Evolutionary conservation across 2,113 vertebrate species (phyloP), one percentile per base, ranked within the genome.

Genomic region (Ursus arctos): DNA sequence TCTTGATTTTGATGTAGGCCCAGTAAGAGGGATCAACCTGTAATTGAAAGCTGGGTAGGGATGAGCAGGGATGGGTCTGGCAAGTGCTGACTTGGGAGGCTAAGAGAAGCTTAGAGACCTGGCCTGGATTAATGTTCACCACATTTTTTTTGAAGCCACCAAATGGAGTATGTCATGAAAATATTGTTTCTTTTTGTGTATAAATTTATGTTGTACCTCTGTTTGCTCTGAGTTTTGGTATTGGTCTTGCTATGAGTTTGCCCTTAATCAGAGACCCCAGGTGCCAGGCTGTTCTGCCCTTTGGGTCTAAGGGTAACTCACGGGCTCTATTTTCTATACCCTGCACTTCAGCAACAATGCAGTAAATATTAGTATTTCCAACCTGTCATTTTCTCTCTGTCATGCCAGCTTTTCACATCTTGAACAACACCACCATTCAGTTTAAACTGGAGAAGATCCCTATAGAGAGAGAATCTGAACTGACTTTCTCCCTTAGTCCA

Each of bases 371-470:
- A 24, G 47, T 88, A 31, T 90, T 94, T 21, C 85, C 1, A 26
- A 33, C n/a, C 12, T 18, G 89, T 85, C 69, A 40, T 86, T 94
- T 51, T 28, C 72, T 97, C 97, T 57, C 88, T 69, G 74, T 77
- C 26, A 79, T 82, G 51, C 90, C 98, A 99, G 99, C 99, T 65
- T 99, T 99, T 98, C 99, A 99, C 95, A 99, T 99, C 96, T 96
- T 99, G 88, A 99, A 99, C 98, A 99, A 99, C 96, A 99, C 99
- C 13, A 99, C 99, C 1, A 99, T 99, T 94, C 99, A 99, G 94
- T 99, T 99, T 97, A 99, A 99, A 69, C 89, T 99, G 98, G 99
- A 99, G 97, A 99, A 99, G 97, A 98, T 99, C 71, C 98, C 99
- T 2, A 21, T 99, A 12, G 99, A 99, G n/a, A 99, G 98, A 94